Percentiles rank a stretch among this genome's conserved stretches.
Evolutionary conservation across 1,140 invertebrate genomes (phyloP).

Genomic region (Diuraphis noxia): DNA sequence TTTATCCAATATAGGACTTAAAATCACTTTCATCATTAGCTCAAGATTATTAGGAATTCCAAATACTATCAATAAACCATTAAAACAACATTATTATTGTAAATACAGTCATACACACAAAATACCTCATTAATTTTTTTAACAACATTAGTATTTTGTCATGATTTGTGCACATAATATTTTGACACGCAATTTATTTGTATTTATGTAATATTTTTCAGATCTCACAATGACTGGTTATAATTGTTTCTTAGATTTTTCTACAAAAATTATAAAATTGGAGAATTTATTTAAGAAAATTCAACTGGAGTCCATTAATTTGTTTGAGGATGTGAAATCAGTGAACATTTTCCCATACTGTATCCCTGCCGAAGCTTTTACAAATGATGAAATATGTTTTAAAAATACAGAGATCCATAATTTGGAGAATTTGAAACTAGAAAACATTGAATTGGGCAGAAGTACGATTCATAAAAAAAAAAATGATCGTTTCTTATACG

Average conservation of each 20-base stretch:
- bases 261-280: background rate
- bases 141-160: background rate
- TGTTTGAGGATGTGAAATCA: background rate
- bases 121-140: background rate
- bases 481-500: too few relatives aligned
- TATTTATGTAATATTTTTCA: background rate
- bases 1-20: background rate
- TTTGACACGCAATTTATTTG: background rate
- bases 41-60: background rate
- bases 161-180: background rate
- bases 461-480: background rate
- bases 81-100: background rate
- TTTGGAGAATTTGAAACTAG: background rate
- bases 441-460: background rate
- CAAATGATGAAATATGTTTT: background rate
- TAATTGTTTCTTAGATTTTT: background rate
- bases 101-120: background rate
- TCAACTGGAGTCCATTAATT: background rate
- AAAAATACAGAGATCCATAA: background rate
- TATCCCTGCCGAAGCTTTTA: background rate
- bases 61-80: background rate
- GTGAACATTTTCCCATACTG: background rate
- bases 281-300: background rate
- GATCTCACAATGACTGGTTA: accelerated
- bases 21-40: background rate